Percentiles rank a stretch among this genome's conserved stretches.
These are phyloP conservation scores for Ptiloglossa arizonensis DNA, from an alignment of 1,140 invertebrate species.

Conservation along the genomic window DNA sequence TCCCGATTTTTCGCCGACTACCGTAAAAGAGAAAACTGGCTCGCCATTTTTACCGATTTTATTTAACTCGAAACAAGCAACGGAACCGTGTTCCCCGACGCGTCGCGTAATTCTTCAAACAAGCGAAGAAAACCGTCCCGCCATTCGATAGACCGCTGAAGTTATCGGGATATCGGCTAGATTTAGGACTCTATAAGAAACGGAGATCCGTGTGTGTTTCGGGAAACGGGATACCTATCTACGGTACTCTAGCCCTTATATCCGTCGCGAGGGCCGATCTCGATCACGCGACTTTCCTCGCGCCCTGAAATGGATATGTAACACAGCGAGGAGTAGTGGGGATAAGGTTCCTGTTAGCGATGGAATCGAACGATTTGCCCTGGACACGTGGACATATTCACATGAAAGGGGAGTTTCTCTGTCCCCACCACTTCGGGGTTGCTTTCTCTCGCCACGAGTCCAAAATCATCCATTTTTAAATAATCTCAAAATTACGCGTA, in stretches of 20 bases:
- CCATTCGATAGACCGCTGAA: slow-evolving; percentile 27
- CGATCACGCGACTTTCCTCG: slow-evolving; percentile 43
- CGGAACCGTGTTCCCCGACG: neutral
- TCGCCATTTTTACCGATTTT: slow-evolving; percentile 6
- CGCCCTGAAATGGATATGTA: slow-evolving; percentile 37
- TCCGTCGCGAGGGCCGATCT: slow-evolving; percentile 39
- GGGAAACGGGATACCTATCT: slow-evolving; percentile 31
- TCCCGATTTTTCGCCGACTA: slow-evolving; percentile 33
- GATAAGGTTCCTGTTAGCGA: slow-evolving; percentile 18
- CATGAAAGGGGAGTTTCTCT: no score
- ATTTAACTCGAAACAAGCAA: slow-evolving; percentile 24
- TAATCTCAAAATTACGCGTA: no score
- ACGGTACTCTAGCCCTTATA: slow-evolving; percentile 25
- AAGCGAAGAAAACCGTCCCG: slow-evolving; percentile 9
- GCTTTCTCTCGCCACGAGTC: no score
- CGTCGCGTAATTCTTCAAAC: slow-evolving; percentile 37
- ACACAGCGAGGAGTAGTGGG: no score
- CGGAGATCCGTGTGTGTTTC: slow-evolving; percentile 28
- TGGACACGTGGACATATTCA: neutral
- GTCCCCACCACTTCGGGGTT: no score
- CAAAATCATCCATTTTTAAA: no score
- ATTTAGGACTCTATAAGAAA: slow-evolving; percentile 53
- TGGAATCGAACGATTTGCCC: slow-evolving; percentile 5
- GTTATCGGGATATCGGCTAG: slow-evolving; percentile 51
- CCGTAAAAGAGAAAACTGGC: neutral